A percentile compares a stretch with the other conserved stretches of the same genome.
These are phyloP conservation scores for Hydrotaea diabolus DNA, from an alignment of 2,888 invertebrate genomes.

Conservation along the genomic window DNA sequence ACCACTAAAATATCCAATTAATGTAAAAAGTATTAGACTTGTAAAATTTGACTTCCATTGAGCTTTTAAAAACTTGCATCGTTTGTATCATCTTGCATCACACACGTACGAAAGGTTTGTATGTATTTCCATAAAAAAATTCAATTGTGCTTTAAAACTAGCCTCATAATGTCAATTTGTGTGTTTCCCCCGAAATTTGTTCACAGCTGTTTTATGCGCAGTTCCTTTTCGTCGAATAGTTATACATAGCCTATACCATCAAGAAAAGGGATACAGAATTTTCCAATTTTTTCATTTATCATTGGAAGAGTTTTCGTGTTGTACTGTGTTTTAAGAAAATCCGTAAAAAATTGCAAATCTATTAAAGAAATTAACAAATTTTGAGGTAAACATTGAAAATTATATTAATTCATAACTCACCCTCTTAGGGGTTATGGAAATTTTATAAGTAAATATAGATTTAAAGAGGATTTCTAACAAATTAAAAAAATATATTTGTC, in stretches of 20 bases:
- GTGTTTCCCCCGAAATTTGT: background rate
- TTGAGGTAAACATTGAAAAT: constrained; percentile 75
- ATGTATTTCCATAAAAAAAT: background rate
- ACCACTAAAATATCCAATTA: too few species aligned
- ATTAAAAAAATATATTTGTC: too few species aligned
- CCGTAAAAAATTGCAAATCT: constrained; percentile 80
- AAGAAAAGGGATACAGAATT: constrained; percentile 51
- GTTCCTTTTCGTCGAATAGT: constrained; percentile 56
- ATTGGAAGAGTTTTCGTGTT: constrained; percentile 70
- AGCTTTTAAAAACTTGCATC: too few species aligned
- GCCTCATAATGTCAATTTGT: background rate
- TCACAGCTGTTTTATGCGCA: constrained; percentile 60
- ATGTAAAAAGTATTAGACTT: too few species aligned
- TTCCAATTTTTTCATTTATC: constrained; percentile 56
- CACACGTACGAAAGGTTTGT: too few species aligned
- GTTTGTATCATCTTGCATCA: too few species aligned
- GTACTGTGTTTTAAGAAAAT: constrained; percentile 73
- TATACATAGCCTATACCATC: constrained; percentile 65
- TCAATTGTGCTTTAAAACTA: background rate
- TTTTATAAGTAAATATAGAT: background rate
- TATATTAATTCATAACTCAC: background rate
- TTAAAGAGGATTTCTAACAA: background rate
- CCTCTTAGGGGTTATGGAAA: background rate
- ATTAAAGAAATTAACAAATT: constrained; percentile 79
- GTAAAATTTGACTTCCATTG: too few species aligned